phyloP scores from a whole-genome alignment of 2,113 vertebrate genomes.

The Eptesicus fuscus region DNA sequence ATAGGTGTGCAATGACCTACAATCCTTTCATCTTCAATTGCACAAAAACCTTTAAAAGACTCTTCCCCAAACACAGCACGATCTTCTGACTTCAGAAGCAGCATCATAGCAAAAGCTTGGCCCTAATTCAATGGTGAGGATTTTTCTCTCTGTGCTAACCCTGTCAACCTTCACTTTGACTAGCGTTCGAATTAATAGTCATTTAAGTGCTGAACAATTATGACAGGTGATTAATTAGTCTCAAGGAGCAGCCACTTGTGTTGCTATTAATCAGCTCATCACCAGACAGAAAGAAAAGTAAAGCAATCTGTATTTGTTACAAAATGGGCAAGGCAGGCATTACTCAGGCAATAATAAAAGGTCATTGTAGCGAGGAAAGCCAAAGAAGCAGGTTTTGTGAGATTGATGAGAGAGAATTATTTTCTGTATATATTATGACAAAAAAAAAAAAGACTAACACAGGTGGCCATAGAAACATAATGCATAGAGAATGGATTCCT shows the following conservation, averaged over 20 bases:
- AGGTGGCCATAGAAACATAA: constrained; percentile 51
- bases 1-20: neutral
- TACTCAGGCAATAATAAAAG: constrained; percentile 80
- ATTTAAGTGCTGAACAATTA: constrained; percentile 82
- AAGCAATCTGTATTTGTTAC: constrained; percentile 81
- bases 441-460: constrained; percentile 28
- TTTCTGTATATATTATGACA: constrained; percentile 70
- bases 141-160: constrained; percentile 61
- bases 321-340: constrained; percentile 73
- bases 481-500: neutral
- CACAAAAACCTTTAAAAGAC: neutral
- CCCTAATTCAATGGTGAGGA: neutral
- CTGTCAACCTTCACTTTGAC: constrained; percentile 73
- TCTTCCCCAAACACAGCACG: neutral
- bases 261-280: constrained; percentile 81
- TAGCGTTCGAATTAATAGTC: constrained; percentile 79
- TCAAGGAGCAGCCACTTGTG: constrained; percentile 70
- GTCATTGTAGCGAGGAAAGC: constrained; percentile 74
- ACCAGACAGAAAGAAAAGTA: constrained; percentile 67
- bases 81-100: neutral
- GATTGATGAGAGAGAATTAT: constrained; percentile 75
- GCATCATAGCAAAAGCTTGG: neutral
- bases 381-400: constrained; percentile 62
- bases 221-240: constrained; percentile 83
- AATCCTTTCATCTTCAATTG: neutral